These are phyloP conservation scores for Gymnocephalus cernua DNA, from an alignment of 2,113 vertebrate genomes.

Conservation along the genomic window DNA sequence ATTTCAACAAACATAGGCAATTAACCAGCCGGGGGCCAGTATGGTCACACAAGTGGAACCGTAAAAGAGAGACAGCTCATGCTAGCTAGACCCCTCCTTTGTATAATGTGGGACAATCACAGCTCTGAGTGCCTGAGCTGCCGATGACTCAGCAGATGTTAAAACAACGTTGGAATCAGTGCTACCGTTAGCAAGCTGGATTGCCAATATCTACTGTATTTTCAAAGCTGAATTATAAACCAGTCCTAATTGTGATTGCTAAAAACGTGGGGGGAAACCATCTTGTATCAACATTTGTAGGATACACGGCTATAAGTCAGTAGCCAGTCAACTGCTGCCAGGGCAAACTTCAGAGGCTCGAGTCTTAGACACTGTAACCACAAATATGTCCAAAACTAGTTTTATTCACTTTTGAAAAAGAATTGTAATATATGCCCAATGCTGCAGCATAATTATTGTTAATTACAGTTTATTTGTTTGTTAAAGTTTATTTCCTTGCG, in stretches of 20 bases:
- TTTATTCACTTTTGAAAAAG: no score
- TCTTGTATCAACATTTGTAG: neutral
- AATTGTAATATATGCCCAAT: no score
- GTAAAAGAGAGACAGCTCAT: no score
- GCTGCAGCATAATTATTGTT: no score
- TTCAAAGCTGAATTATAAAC: neutral
- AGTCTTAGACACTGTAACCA: no score
- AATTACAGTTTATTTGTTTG: no score
- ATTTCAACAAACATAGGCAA: neutral
- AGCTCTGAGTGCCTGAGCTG: no score
- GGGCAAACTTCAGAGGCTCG: neutral
- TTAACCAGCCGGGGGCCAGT: neutral
- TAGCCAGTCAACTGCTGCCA: neutral
- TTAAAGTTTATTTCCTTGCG: no score
- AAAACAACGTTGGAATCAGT: neutral
- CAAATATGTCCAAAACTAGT: no score
- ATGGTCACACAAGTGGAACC: no score
- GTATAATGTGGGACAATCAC: neutral
- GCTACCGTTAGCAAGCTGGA: neutral
- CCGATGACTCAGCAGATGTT: no score
- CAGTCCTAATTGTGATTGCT: neutral
- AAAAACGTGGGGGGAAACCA: neutral
- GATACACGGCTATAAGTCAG: neutral
- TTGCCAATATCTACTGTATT: neutral
- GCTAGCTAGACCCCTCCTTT: no score